Base-by-base conservation (phyloP, 2,113 vertebrate species). In the Turnix velox region DNA sequence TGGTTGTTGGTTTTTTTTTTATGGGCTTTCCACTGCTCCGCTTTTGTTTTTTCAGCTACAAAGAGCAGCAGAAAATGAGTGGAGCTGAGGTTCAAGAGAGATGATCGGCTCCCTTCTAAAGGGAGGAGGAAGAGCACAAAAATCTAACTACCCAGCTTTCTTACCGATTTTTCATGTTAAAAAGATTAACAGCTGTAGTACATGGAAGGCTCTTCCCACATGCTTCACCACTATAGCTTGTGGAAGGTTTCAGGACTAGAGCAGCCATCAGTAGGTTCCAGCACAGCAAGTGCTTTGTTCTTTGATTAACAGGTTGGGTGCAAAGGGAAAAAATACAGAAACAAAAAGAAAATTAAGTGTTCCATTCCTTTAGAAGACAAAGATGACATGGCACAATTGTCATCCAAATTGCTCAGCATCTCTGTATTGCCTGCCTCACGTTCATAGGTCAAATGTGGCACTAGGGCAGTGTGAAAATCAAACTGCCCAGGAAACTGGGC, bases 21-120 rank as follows among this genome's bases (percentile, higher is more conserved):
- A 2, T 16, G 6, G 45, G 18, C 18, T 30, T 27, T 20, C 3
- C 10, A 0, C 39, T 23, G 48, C 11, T 30, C 35, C 48, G 0
- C 5, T n/a, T 37, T 14, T 27, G 43, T 37, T 39, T 40, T 43
- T 24, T 55, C 4, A 27, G 0, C 35, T 39, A 2, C 1, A 19
- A 43, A 40, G 18, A 31, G 42, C 55, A 43, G 35, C 51, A 10
- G 25, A 46, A n/a, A 63, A 48, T 12, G 28, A 61, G 10, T 14
- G 28, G 43, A 20, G 11, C 4, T 61, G 48, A 9, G 6, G 24
- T 42, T 27, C 25, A 10, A 18, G 59, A 16, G 23, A 24, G 63
- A 58, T 27, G 6, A 35, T 35, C 28, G 6, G 7, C 23, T 49
- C 16, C 0, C 10, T 69, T 83, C 17, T 19, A 9, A 76, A n/a